Conservation (phyloP, 2,888 invertebrate genomes). For the Agrotis ipsilon region DNA sequence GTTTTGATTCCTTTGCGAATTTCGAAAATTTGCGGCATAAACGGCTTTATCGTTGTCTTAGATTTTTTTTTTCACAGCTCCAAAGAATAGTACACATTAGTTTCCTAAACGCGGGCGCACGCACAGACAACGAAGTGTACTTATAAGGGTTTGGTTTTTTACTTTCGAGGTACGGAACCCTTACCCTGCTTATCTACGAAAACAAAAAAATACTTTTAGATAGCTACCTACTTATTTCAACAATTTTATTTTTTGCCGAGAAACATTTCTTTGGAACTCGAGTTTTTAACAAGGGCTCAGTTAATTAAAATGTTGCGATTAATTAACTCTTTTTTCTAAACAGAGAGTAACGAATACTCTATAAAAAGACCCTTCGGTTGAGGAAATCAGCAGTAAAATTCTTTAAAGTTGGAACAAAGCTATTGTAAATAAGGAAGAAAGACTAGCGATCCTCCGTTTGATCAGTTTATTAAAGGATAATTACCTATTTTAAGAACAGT, state of each 20-base stretch:
- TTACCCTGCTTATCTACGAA: too few relatives aligned
- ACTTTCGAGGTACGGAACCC: too few relatives aligned
- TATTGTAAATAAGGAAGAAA: not conserved
- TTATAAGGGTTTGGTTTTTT: too few relatives aligned
- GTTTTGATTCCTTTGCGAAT: too few relatives aligned
- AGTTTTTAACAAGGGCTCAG: conserved; percentile 39
- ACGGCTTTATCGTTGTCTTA: too few relatives aligned
- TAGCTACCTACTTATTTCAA: too few relatives aligned
- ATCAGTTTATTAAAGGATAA: conserved; percentile 10
- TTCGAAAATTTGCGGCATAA: too few relatives aligned
- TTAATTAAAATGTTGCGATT: conserved; percentile 63
- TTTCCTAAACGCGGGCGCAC: too few relatives aligned
- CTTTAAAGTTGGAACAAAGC: conserved; percentile 9
- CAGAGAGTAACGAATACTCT: conserved; percentile 24
- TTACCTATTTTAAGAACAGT: not conserved
- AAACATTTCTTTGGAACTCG: conserved; percentile 43
- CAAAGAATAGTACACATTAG: too few relatives aligned
- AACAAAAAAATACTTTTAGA: too few relatives aligned
- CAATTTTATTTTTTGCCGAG: conserved; percentile 8
- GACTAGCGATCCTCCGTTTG: not conserved
- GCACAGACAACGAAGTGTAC: too few relatives aligned
- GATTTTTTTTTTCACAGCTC: too few relatives aligned
- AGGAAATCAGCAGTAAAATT: not conserved
- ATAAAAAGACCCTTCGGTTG: not conserved
- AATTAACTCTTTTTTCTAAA: conserved; percentile 50